These are phyloP conservation scores for Grammomys surdaster DNA, from an alignment of 2,113 vertebrate species.

Conservation along the genomic window DNA sequence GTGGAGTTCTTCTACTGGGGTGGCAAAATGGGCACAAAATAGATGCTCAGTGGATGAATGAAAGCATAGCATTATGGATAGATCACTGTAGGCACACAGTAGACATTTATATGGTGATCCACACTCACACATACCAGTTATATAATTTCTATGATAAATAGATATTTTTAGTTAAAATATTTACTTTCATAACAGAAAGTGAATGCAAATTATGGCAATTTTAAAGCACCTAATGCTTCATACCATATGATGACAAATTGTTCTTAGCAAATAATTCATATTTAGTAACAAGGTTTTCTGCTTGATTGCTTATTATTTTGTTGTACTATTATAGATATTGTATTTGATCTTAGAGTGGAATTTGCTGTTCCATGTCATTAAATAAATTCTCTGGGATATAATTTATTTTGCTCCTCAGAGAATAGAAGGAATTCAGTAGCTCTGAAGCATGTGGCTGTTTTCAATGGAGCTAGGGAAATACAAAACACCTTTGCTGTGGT, in stretches of 20 bases:
- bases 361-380: constrained; percentile 75
- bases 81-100: neutral
- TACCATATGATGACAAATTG: constrained; percentile 67
- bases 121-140: constrained; percentile 6
- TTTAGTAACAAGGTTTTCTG: constrained; percentile 76
- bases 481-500: neutral
- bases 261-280: constrained; percentile 70
- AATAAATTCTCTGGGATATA: constrained; percentile 77
- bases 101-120: constrained; percentile 9
- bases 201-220: constrained; percentile 70
- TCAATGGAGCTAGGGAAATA: constrained; percentile 64
- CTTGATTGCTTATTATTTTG: constrained; percentile 80
- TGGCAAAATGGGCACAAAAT: neutral
- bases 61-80: neutral
- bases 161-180: constrained; percentile 71
- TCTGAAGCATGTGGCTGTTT: constrained; percentile 53
- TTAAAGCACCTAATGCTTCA: constrained; percentile 48
- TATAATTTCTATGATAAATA: constrained; percentile 65
- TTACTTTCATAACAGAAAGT: constrained; percentile 72
- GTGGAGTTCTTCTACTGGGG: neutral
- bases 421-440: constrained; percentile 60
- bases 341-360: constrained; percentile 73
- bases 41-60: neutral
- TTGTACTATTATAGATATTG: constrained; percentile 75
- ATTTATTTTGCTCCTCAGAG: constrained; percentile 76